Percentiles rank a stretch among this genome's conserved stretches.
Evolutionary conservation across 2,113 vertebrate species (phyloP).

Genomic region (Excalfactoria chinensis): DNA sequence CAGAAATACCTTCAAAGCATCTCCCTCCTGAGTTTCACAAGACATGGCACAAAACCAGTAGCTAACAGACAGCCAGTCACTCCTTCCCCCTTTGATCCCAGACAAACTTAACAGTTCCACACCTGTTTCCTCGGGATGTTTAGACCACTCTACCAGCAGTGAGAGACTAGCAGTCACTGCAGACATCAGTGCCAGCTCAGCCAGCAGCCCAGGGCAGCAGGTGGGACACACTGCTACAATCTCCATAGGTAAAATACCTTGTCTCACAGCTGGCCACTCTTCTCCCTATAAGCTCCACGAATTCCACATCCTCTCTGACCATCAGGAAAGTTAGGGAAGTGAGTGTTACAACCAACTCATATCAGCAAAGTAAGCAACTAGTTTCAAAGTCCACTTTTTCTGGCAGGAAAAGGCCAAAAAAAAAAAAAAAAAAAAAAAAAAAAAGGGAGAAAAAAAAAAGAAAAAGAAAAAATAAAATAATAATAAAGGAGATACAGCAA

Average conservation of each 20-base stretch:
- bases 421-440: fast-evolving
- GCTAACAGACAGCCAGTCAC: not conserved
- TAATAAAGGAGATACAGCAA: not conserved
- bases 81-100: not conserved
- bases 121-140: not conserved
- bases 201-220: not conserved
- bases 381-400: constrained; percentile 49
- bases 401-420: not conserved
- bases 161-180: not conserved
- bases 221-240: fast-evolving
- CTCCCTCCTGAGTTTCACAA: not conserved
- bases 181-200: not conserved
- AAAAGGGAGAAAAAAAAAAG: fast-evolving
- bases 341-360: not conserved
- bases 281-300: not conserved
- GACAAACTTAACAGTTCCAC: not conserved
- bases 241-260: not conserved
- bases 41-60: not conserved
- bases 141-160: not conserved
- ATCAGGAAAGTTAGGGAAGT: not conserved
- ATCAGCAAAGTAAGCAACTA: not conserved
- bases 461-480: too few species aligned
- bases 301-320: not conserved
- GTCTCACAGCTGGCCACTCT: not conserved
- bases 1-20: not conserved